A percentile compares a stretch with the other conserved stretches of the same genome.
Evolutionary conservation across 2,888 invertebrate genomes (phyloP).

Genomic region (Dolichomitus sp.): DNA sequence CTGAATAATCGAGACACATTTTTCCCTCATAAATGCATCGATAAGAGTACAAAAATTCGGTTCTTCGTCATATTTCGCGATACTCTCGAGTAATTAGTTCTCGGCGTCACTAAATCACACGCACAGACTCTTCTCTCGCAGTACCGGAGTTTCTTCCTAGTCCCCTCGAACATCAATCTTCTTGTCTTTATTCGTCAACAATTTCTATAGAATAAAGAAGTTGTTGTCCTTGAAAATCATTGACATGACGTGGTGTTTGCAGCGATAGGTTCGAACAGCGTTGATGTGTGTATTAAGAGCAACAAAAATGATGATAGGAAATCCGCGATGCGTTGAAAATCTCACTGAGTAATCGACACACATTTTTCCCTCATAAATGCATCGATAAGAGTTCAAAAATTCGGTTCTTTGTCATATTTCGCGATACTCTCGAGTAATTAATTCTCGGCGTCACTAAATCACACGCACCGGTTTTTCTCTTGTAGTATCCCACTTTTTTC

Average conservation of each 20-base stretch:
- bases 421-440: background rate
- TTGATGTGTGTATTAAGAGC: background rate
- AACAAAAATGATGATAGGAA: background rate
- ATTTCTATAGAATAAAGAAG: too few relatives aligned
- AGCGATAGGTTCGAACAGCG: background rate
- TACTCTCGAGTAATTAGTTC: background rate
- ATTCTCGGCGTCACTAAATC: background rate
- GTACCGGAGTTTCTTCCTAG: too few relatives aligned
- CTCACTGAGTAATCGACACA: constrained; percentile 22
- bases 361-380: constrained; percentile 41
- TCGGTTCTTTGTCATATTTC: constrained; percentile 12
- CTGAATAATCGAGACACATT: constrained; percentile 14
- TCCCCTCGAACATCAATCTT: too few relatives aligned
- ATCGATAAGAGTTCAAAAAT: constrained; percentile 15
- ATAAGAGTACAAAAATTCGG: background rate
- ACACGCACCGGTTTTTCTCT: too few relatives aligned
- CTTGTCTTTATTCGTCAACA: too few relatives aligned
- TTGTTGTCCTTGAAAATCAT: too few relatives aligned
- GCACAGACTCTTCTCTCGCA: too few relatives aligned
- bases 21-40: constrained; percentile 49
- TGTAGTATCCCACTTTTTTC: too few relatives aligned
- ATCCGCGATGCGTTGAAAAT: background rate
- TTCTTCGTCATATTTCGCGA: constrained; percentile 17
- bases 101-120: background rate
- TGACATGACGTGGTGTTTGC: background rate